Conservation (phyloP, 2,797 vertebrate species). For the Macrochelys suwanniensis region DNA sequence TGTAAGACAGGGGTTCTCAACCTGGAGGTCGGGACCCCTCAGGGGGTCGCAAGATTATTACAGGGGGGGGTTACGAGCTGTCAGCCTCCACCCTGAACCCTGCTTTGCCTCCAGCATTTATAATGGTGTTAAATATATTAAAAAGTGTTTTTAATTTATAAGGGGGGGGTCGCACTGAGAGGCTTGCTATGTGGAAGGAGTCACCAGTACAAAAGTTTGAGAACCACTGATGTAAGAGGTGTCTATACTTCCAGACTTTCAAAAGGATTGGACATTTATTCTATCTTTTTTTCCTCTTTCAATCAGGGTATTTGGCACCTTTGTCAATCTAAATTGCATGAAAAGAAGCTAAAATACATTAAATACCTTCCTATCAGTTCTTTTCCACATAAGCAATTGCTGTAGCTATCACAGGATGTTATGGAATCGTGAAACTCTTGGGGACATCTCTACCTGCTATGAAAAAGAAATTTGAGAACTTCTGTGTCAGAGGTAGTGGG, state of each 20-base stretch:
- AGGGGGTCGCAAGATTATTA: too few relatives aligned
- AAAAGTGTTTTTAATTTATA: too few relatives aligned
- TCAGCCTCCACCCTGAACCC: too few relatives aligned
- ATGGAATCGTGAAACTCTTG: not conserved
- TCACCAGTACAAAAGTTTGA: too few relatives aligned
- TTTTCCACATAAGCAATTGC: not conserved
- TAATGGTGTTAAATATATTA: too few relatives aligned
- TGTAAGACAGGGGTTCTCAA: accelerated
- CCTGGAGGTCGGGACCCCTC: too few relatives aligned
- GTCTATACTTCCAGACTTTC: not conserved
- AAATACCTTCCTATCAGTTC: not conserved
- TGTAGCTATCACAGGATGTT: not conserved
- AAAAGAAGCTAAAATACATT: not conserved
- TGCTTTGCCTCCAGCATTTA: too few relatives aligned
- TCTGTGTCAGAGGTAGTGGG: not conserved
- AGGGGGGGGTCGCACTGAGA: too few relatives aligned
- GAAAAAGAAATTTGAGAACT: not conserved
- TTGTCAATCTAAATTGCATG: not conserved
- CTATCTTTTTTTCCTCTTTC: not conserved
- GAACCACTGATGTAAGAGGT: too few relatives aligned
- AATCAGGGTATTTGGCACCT: not conserved
- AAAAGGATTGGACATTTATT: not conserved
- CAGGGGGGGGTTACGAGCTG: too few relatives aligned
- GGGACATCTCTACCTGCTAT: not conserved
- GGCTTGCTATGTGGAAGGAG: too few relatives aligned